Evolutionary conservation across 2,113 vertebrate species (phyloP).

Genomic region (Mastomys coucha): DNA sequence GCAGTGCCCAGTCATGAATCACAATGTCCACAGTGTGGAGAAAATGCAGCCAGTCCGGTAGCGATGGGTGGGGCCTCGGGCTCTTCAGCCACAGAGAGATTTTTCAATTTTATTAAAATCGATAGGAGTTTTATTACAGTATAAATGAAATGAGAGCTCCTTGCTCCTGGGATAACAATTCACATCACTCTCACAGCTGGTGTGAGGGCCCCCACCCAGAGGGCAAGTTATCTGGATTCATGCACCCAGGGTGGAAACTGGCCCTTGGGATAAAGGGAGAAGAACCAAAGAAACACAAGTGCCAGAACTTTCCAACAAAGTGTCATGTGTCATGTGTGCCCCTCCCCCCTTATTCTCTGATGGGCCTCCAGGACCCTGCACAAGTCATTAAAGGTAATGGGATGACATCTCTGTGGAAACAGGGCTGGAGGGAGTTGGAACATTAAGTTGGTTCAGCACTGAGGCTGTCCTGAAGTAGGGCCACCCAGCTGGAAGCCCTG

Average conservation of each 20-base stretch:
- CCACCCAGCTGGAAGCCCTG: neutral
- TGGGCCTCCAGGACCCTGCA: neutral
- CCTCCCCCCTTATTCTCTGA: neutral
- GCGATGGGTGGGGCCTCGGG: constrained; percentile 80
- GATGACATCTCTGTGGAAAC: neutral
- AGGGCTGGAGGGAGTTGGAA: neutral
- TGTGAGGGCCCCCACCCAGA: accelerated
- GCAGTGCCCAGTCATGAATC: neutral
- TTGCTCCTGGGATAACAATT: constrained; percentile 81
- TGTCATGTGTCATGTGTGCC: accelerated
- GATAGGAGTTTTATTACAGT: constrained; percentile 86
- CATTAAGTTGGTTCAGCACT: neutral
- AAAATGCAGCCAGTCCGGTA: constrained; percentile 71
- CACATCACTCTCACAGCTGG: neutral
- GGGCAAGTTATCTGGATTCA: neutral
- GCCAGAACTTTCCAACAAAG: neutral
- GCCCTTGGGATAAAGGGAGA: neutral
- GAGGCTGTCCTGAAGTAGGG: neutral
- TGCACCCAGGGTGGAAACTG: accelerated
- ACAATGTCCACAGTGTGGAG: neutral
- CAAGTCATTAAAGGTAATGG: neutral
- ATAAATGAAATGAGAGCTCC: constrained; percentile 86
- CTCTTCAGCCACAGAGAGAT: constrained; percentile 84
- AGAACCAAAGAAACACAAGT: neutral
- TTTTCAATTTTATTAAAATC: constrained; percentile 89